phyloP scores from a whole-genome alignment of 2,888 invertebrate genomes.

The Acrobasis suavella region DNA sequence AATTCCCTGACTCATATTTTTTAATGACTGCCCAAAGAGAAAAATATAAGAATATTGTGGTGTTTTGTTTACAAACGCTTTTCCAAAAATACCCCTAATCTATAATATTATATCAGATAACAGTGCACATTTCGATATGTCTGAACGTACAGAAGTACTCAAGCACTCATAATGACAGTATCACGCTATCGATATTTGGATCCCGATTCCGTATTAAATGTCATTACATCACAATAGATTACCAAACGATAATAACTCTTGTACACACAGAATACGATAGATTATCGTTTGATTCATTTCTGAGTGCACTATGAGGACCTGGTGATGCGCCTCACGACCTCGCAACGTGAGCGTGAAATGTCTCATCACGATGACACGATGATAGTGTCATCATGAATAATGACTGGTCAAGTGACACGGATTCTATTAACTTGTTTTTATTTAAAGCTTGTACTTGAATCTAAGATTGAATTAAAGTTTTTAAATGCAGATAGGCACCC shows the following conservation, averaged over 20 bases:
- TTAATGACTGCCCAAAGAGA: too few relatives aligned
- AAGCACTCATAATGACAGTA: constrained; percentile 24
- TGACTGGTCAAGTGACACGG: constrained; percentile 8
- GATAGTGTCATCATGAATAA: not conserved
- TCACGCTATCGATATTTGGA: constrained; percentile 33
- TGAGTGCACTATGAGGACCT: not conserved
- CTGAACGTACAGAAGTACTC: not conserved
- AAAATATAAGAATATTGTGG: too few relatives aligned
- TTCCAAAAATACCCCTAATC: too few relatives aligned
- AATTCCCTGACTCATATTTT: too few relatives aligned
- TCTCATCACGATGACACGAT: constrained; percentile 29
- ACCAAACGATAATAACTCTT: not conserved
- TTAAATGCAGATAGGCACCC: too few relatives aligned
- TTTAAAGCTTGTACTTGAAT: not conserved
- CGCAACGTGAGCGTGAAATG: constrained; percentile 29
- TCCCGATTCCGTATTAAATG: constrained; percentile 23
- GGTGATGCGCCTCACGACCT: not conserved
- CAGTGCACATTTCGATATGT: too few relatives aligned
- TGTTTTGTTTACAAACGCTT: too few relatives aligned
- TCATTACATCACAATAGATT: constrained; percentile 1
- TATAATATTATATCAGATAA: too few relatives aligned
- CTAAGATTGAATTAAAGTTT: not conserved
- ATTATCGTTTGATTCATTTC: constrained; percentile 3
- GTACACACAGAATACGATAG: not conserved
- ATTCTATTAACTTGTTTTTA: constrained; percentile 6